Evolutionary conservation across 2,888 invertebrate genomes (phyloP).

Genomic region (Panzeria rudis): DNA sequence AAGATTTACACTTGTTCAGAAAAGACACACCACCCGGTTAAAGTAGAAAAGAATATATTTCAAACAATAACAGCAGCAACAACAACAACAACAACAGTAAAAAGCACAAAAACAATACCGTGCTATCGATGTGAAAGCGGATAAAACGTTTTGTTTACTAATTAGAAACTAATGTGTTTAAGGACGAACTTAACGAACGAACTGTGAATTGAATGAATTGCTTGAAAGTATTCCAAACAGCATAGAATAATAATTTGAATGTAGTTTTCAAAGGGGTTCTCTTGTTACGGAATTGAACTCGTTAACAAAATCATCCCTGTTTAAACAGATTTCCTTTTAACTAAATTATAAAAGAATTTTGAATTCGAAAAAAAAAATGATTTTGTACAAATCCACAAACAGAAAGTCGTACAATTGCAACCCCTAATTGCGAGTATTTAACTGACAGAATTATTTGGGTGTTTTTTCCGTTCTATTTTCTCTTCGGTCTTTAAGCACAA

Average conservation of each 20-base stretch:
- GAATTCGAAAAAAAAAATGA: conserved; percentile 24
- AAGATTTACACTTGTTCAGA: conserved; percentile 71
- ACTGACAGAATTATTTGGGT: conserved; percentile 29
- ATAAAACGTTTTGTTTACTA: conserved; percentile 76
- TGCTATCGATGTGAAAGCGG: conserved; percentile 43
- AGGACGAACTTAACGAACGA: conserved; percentile 29
- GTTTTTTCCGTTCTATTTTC: conserved; percentile 18
- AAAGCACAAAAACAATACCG: background rate
- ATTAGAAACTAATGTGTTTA: conserved; percentile 79
- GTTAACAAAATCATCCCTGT: conserved; percentile 46
- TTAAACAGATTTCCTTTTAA: conserved; percentile 63
- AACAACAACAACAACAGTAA: background rate
- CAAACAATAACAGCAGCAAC: conserved; percentile 3
- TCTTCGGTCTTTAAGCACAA: conserved; percentile 53
- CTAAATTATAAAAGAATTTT: conserved; percentile 73
- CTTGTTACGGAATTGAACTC: background rate
- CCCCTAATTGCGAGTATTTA: conserved; percentile 53
- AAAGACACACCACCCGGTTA: conserved; percentile 37
- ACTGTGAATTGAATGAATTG: conserved; percentile 42
- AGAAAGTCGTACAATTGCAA: conserved; percentile 8
- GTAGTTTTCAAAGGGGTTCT: conserved; percentile 35
- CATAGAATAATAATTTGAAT: conserved; percentile 31
- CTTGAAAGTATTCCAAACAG: conserved; percentile 27
- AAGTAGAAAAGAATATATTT: conserved; percentile 36
- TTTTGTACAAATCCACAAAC: background rate